phyloP scores from a whole-genome alignment of 2,888 invertebrate species.

The Polymixis lichenea region DNA sequence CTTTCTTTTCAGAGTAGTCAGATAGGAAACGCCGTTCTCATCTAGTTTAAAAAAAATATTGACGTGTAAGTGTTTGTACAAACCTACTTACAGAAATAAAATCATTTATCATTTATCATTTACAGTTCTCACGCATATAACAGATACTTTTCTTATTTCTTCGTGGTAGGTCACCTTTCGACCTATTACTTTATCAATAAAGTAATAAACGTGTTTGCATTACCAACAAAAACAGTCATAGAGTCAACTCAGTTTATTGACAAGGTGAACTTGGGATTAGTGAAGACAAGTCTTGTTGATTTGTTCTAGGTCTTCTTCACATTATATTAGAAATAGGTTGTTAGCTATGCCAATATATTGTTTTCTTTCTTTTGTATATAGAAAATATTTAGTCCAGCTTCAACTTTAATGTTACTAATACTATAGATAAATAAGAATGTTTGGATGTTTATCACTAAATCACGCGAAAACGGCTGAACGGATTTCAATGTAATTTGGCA shows the following conservation, averaged over 20 bases:
- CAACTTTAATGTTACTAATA: not conserved
- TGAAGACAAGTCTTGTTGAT: not conserved
- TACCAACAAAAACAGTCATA: constrained; percentile 10
- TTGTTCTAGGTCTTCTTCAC: constrained; percentile 11
- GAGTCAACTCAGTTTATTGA: constrained; percentile 10
- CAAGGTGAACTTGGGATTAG: constrained; percentile 10
- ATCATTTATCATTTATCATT: too few relatives aligned
- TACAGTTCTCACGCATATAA: constrained; percentile 3
- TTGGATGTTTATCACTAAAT: too few relatives aligned
- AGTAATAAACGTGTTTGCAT: constrained; percentile 26
- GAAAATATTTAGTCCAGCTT: not conserved
- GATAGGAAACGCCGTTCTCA: too few relatives aligned
- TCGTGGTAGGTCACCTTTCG: constrained; percentile 7
- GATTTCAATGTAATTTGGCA: too few relatives aligned
- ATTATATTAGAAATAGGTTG: not conserved
- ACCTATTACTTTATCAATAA: constrained; percentile 1
- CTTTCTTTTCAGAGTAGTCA: too few relatives aligned
- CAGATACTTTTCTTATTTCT: constrained; percentile 11
- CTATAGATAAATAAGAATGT: too few relatives aligned
- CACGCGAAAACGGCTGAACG: too few relatives aligned
- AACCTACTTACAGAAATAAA: too few relatives aligned
- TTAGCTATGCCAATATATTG: not conserved
- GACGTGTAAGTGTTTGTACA: too few relatives aligned
- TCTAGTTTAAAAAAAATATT: too few relatives aligned
- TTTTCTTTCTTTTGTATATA: not conserved